Evolutionary conservation across 2,797 vertebrate genomes (phyloP), one percentile per base, ranked within the genome.

Genomic region (Tragelaphus oryx): DNA sequence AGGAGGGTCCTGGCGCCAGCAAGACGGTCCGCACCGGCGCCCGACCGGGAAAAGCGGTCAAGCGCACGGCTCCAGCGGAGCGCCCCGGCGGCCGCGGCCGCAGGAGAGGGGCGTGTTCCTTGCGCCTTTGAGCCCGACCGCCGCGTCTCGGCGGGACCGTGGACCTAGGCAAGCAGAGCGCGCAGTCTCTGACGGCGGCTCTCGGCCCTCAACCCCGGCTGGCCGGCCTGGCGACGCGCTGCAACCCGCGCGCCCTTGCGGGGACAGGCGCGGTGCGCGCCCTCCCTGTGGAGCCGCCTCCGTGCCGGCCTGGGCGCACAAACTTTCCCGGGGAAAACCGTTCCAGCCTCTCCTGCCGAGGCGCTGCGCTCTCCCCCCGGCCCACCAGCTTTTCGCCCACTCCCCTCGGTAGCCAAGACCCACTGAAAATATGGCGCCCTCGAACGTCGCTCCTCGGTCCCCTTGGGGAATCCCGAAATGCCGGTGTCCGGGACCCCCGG

Each of bases 391-490:
- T 91, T 76, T 60, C 93, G 37, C 37, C 95, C 96, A 93, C 84
- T 80, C 71, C 78, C 62, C 95, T 88, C 55, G 62, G 76, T 60
- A 82, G 82, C 80, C 88, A 33, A 89, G 87, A 95, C 95, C 96
- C 96, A 93, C 96, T 82, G 89, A 92, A 97, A 97, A 97, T 92
- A 98, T 97, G 97, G 97, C 96, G 97, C 97, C 97, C 97, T 96
- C 88, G 37, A 91, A 91, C 74, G 95, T 89, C 94, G 91, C 87
- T 68, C 46, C 90, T 87, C 68, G 52, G 85, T 89, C 81, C 87
- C 94, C 84, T 80, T 81, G 4, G 92, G 92, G 94, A n/a, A 37
- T 89, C 68, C 95, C 94, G 14, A 89, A 91, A 87, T 20, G 91
- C 86, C 68, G 3, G 78, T 13, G 50, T 91, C 91, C 86, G 33